Base-by-base conservation (phyloP, 2,888 invertebrate genomes). In the Falcaria lacertinaria region DNA sequence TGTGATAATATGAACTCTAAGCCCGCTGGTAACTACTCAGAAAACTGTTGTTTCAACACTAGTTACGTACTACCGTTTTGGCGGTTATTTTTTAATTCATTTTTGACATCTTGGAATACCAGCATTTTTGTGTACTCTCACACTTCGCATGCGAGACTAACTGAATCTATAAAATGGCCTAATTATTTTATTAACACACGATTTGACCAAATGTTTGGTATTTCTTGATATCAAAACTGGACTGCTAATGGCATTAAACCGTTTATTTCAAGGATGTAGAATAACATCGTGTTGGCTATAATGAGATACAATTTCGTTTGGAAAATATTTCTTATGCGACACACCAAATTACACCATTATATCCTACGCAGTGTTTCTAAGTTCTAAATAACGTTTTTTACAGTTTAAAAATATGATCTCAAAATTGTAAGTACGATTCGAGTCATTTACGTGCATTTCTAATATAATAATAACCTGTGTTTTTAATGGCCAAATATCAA, bases 381-480 rank as follows among this genome's bases (percentile, higher is more conserved):
- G 6, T 28, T 11, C 11, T 28, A 11, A 28, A 28, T 11, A 11
- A 28, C 7, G 8, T 28, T 28, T 28, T 11, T 11, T 2, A 4
- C 28, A 28, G 28, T 28, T 28, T 14, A 22, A 15, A 47, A 57
- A 62, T 65, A 58, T 85, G 87, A 87, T 87, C 87, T 88, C 87
- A 87, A 82, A 81, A 81, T 79, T 79, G 73, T 76, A 74, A 80
- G 74, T 75, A 76, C 69, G 61, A 59, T 69, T 69, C 74, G 64
- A 83, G 83, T 82, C 81, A 79, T 78, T 75, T 72, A 67, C 66
- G 68, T 73, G 77, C 80, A 80, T 81, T 79, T 74, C 61, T 62
- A 63, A 55, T 57, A 45, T 47, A 22, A 37, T 37, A 22, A 22
- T 37, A 25, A 37, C 60, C 64, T 63, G 60, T 56, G 61, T 54